Percentiles rank a stretch among this genome's conserved stretches.
These are phyloP conservation scores for Amblyteles armatorius DNA, from an alignment of 2,888 invertebrate genomes.

Conservation along the genomic window DNA sequence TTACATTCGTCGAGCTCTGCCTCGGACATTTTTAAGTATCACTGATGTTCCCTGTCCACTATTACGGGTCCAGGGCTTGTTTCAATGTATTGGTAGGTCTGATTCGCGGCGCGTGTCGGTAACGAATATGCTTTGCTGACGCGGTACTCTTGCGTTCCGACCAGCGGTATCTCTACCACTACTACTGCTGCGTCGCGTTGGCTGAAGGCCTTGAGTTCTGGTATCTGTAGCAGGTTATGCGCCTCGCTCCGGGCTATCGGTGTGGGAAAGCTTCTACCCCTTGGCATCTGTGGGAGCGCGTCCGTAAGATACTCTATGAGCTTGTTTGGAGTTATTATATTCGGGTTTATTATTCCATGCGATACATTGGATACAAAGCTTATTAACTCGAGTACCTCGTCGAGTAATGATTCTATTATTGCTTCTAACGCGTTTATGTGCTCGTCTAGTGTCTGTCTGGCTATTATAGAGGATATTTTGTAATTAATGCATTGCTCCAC, in stretches of 20 bases:
- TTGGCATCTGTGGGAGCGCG: not conserved
- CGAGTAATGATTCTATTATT: too few relatives aligned
- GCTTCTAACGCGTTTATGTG: too few relatives aligned
- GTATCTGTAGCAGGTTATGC: not conserved
- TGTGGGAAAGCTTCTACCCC: too few relatives aligned
- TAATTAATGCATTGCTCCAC: not conserved
- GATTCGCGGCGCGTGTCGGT: not conserved
- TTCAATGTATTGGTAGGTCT: conserved; percentile 1
- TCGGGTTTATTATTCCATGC: not conserved
- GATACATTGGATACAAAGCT: not conserved
- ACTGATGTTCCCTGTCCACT: not conserved
- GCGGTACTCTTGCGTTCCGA: too few relatives aligned
- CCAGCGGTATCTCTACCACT: too few relatives aligned
- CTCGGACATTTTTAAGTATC: not conserved
- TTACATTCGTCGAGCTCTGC: not conserved
- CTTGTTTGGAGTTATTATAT: not conserved
- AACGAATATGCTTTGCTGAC: too few relatives aligned
- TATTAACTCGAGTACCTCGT: not conserved
- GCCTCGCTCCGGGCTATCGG: not conserved
- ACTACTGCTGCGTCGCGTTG: too few relatives aligned
- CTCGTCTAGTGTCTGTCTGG: not conserved
- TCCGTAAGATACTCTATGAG: not conserved
- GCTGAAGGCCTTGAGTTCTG: conserved; percentile 2
- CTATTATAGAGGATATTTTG: not conserved
- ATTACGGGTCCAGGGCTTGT: conserved; percentile 7